Conservation (phyloP, 37 sponge, comb jelly and placozoan genomes). For the Spongilla lacustris region DNA sequence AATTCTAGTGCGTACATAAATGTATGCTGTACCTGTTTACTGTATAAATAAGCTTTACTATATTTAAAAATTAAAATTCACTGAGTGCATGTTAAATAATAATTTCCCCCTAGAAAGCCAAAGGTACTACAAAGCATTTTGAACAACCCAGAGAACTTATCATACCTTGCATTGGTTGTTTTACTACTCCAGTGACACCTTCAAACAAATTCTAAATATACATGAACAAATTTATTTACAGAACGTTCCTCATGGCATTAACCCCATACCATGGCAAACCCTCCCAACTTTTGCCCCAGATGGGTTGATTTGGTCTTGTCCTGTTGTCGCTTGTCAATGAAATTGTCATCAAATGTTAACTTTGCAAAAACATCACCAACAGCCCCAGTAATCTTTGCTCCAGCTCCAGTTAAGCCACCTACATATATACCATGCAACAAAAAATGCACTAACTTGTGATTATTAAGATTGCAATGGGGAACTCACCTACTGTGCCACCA, state of each 20-base stretch:
- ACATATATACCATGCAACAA: not conserved
- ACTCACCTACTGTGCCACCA: slow-evolving; percentile 83
- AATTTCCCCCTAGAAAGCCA: no score
- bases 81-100: no score
- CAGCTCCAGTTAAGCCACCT: slow-evolving; percentile 89
- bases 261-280: slow-evolving; percentile 68
- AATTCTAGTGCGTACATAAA: no score
- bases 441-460: no score
- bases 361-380: slow-evolving; percentile 88
- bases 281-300: slow-evolving; percentile 59
- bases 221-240: not conserved
- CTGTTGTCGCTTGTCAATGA: slow-evolving; percentile 77
- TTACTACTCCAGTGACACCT: slow-evolving; percentile 82
- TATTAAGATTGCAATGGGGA: no score
- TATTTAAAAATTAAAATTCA: no score
- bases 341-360: slow-evolving; percentile 78
- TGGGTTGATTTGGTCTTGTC: slow-evolving; percentile 44
- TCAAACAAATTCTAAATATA: slow-evolving; percentile 60
- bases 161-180: slow-evolving; percentile 78
- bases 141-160: no score
- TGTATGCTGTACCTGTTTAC: no score
- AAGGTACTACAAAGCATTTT: no score
- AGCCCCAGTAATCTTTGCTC: slow-evolving; percentile 82
- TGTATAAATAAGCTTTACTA: no score
- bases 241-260: not conserved